Percentiles rank a stretch among this genome's conserved stretches.
These are phyloP conservation scores for Pseudochaenichthys georgianus DNA, from an alignment of 2,797 vertebrate species.

Conservation along the genomic window DNA sequence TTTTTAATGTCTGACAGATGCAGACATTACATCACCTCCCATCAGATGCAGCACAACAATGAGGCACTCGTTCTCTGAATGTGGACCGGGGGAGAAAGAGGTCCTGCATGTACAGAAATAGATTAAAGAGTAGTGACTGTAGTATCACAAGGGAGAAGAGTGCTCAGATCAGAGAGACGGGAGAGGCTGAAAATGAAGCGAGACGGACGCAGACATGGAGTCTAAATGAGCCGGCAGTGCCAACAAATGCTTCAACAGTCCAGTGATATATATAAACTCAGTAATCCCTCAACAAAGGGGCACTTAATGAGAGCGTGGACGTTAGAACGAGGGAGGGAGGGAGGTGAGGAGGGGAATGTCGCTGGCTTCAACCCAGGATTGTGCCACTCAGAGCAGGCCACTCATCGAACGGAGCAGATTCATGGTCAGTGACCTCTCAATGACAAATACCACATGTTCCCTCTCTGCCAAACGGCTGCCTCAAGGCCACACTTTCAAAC, in stretches of 20 bases:
- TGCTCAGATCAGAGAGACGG: not conserved
- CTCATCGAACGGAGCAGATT: conserved; percentile 19
- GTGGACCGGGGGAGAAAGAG: conserved; percentile 4
- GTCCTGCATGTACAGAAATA: conserved; percentile 35
- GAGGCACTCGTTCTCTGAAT: conserved; percentile 6
- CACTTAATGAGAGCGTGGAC: conserved; percentile 53
- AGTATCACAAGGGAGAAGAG: conserved; percentile 5
- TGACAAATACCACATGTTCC: conserved; percentile 53
- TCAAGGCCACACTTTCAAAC: conserved; percentile 24
- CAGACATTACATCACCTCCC: too few species aligned
- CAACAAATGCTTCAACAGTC: conserved; percentile 40
- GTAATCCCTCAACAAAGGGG: conserved; percentile 71
- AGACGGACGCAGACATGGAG: conserved; percentile 43
- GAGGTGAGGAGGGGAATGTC: conserved; percentile 39
- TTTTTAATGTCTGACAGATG: not conserved
- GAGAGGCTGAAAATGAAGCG: conserved; percentile 33
- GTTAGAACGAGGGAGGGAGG: conserved; percentile 20
- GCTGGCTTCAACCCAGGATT: conserved; percentile 52
- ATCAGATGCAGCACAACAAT: conserved; percentile 10
- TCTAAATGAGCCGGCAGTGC: conserved; percentile 24
- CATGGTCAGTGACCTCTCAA: conserved; percentile 50
- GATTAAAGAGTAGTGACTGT: conserved; percentile 9
- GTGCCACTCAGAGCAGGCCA: conserved; percentile 32
- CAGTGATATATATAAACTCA: conserved; percentile 71
- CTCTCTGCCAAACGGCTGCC: conserved; percentile 32